Conservation (phyloP, 1,140 invertebrate species). For the Trinorchestia longiramus region DNA sequence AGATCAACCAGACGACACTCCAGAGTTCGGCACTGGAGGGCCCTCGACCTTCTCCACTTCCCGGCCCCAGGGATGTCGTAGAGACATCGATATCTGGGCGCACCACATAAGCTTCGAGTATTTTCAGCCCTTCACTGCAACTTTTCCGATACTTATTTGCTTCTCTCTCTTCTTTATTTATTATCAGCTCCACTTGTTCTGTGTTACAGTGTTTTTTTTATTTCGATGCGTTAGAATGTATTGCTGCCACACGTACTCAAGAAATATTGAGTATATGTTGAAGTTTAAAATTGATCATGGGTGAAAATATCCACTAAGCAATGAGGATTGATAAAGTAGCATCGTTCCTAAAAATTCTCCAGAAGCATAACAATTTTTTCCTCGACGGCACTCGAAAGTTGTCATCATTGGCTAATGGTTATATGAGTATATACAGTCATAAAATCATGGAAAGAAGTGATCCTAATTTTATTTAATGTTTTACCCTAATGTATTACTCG, state of each 20-base stretch:
- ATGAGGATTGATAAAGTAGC: not conserved
- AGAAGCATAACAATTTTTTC: not conserved
- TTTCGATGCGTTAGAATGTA: not conserved
- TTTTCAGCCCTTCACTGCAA: not conserved
- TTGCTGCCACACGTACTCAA: not conserved
- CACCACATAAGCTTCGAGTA: not conserved
- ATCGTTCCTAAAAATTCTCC: not conserved
- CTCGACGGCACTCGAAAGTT: too few species aligned
- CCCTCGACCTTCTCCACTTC: not conserved
- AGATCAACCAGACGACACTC: not conserved
- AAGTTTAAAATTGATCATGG: not conserved
- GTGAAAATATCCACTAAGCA: not conserved
- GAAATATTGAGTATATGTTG: not conserved
- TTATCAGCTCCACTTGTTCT: not conserved
- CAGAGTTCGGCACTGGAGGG: not conserved
- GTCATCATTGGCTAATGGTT: not conserved
- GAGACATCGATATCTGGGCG: not conserved
- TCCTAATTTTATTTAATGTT: too few species aligned
- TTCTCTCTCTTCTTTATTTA: not conserved
- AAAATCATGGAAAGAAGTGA: too few species aligned
- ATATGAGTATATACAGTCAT: too few species aligned
- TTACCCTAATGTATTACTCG: too few species aligned
- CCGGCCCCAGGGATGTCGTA: not conserved
- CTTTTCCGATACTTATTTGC: not conserved
- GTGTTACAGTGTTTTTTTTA: not conserved